Base-by-base conservation (phyloP, 64 coral and sea anemone species). In the Exaiptasia diaphana region DNA sequence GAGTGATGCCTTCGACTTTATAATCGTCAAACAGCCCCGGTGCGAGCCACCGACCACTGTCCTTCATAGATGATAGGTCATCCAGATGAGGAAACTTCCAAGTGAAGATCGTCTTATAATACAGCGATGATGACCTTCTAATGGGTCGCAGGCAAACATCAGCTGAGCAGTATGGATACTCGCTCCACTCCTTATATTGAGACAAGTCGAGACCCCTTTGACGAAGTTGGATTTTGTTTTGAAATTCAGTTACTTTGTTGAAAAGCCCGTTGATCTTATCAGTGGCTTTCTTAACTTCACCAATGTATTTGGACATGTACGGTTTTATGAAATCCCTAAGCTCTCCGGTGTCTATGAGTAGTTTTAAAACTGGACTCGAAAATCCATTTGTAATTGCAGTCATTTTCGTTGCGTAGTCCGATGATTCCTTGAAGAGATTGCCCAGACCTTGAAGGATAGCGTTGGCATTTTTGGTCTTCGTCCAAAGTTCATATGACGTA, bases 41-140 rank as follows among this genome's bases (percentile, higher is more conserved):
- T 55, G 83, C 83, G 4, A 92, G 79, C 94, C 94, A 97, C 38
- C 85, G 74, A n/a, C 94, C 93, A 23, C 77, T 83, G n/a, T 79
- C 68, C 43, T 50, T 35, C 36, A 91, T 76, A 9, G 93, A 91
- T 9, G 94, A 91, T 10, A 97, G 78, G 76, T 97, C 94, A 57
- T 97, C 94, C 9, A 97, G 73, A 73, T 97, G 94, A 29, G 89
- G 89, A 41, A 83, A 97, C 21, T 97, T 97, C 73, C 90, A 92
- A n/a, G 85, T 63, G 44, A 97, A 97, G 43, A 97, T 91, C 11
- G 75, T 88, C 17, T 88, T 85, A 0, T 88, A 72, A 45, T 97
- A 97, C 26, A 85, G 71, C 24, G 80, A 63, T 22, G 94, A 97
- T 25, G 94, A 97, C n/a, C 94, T 40, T 25, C 89, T 86, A 2